Base-by-base conservation (phyloP, 2,797 vertebrate genomes). In the Phalloptychus januarius region DNA sequence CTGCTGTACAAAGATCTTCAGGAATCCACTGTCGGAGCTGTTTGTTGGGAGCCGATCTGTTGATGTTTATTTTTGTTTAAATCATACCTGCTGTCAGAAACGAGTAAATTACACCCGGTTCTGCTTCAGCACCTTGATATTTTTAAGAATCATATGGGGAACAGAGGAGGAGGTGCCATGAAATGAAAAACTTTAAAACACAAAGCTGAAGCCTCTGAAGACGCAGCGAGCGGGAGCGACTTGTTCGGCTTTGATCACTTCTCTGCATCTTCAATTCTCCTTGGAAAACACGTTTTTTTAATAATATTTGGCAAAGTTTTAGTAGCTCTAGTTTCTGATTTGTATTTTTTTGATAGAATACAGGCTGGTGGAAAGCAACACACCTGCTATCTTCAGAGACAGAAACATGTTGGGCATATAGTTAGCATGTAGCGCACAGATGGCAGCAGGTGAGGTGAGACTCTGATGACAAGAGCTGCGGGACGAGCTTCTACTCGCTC, bases 381-480 rank as follows among this genome's bases (percentile, higher is more conserved):
- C 31, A 69, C 38, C 38, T 45, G 71, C 7, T 25, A 42, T 28
- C 61, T 70, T 65, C 44, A 71, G 52, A 38, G 38, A 45, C 18
- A 40, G 15, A 42, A 31, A 12, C 56, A 12, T 46, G 42, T 38
- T 78, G 2, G 12, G 38, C 31, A 3, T 28, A 45, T 36, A 52
- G 33, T 63, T 48, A 20, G 50, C 56, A 71, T 73, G 48, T 33
- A 74, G 44, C 31, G 13, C 46, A 69, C 79, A 81, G 80, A 71
- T 77, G 71, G 75, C 75, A 74, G 80, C 76, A 74, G 75, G 71
- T 74, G 65, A 75, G 61, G 33, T n/a, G 50, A 63, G 52, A 16
- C 71, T 72, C 78, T 71, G 74, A 54, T 65, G 63, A 79, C 72
- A 74, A 56, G 46, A 74, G 70, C 72, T 50, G 48, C 36, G 50